Evolutionary conservation across 1,140 invertebrate species (phyloP).

Genomic region (Xylocopa sonorina): DNA sequence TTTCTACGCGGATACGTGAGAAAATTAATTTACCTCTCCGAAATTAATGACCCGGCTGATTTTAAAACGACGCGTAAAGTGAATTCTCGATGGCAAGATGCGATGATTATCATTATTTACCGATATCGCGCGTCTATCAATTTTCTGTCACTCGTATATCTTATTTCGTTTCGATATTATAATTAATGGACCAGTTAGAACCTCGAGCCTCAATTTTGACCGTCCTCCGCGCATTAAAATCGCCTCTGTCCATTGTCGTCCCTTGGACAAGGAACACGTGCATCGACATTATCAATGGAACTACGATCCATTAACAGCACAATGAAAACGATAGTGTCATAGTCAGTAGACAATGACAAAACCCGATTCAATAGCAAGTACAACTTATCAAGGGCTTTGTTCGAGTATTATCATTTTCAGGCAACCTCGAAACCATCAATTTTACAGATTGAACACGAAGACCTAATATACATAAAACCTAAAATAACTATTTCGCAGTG

Average conservation of each 20-base stretch:
- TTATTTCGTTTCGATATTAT: too few relatives aligned
- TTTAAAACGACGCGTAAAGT: not conserved
- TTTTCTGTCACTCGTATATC: too few relatives aligned
- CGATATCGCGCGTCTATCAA: too few relatives aligned
- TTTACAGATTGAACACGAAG: too few relatives aligned
- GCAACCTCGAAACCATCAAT: not conserved
- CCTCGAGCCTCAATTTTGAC: not conserved
- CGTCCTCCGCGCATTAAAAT: not conserved
- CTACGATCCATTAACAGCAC: slow-evolving; percentile 10
- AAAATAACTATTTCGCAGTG: too few relatives aligned
- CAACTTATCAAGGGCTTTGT: not conserved
- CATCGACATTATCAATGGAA: slow-evolving; percentile 32
- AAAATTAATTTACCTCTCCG: not conserved
- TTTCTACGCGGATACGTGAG: too few relatives aligned
- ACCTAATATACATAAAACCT: too few relatives aligned
- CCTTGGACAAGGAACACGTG: not conserved
- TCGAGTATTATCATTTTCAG: not conserved
- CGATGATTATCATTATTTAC: too few relatives aligned
- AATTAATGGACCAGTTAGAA: too few relatives aligned
- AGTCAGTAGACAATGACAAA: slow-evolving; percentile 2
- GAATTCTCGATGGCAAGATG: too few relatives aligned
- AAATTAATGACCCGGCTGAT: not conserved
- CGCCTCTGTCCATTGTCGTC: not conserved
- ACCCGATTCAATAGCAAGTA: not conserved
- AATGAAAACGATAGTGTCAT: slow-evolving; percentile 14